phyloP scores from a whole-genome alignment of 2,888 invertebrate species.

The Plemyria rubiginata region DNA sequence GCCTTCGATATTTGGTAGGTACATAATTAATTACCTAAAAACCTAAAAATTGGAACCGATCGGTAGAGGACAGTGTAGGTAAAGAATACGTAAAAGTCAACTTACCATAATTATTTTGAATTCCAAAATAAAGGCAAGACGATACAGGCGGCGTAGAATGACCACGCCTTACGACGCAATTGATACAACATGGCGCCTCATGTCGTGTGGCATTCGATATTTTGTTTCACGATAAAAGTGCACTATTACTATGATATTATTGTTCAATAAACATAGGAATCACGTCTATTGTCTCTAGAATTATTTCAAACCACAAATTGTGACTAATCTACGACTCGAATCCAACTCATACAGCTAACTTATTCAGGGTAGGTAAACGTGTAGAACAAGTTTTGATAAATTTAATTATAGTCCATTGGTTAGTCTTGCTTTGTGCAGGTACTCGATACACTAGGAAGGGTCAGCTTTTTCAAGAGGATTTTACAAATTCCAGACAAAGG shows the following conservation, averaged over 20 bases:
- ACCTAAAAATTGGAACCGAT: neutral
- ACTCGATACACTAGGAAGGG: constrained; percentile 16
- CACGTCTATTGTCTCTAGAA: constrained; percentile 51
- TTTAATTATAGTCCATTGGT: constrained; percentile 6
- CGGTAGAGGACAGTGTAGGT: neutral
- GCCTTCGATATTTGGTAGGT: no score
- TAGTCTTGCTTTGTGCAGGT: constrained; percentile 8
- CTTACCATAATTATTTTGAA: constrained; percentile 70
- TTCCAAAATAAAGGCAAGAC: constrained; percentile 53
- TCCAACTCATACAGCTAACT: constrained; percentile 8
- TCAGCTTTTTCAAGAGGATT: constrained; percentile 13
- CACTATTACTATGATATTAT: constrained; percentile 51
- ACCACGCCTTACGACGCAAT: constrained; percentile 67
- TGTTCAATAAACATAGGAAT: constrained; percentile 45
- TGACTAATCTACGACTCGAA: constrained; percentile 19
- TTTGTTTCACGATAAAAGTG: constrained; percentile 45
- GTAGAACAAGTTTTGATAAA: constrained; percentile 7
- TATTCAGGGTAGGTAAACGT: constrained; percentile 3
- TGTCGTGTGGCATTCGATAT: constrained; percentile 45
- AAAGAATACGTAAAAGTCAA: constrained; percentile 41
- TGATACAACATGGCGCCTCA: constrained; percentile 74
- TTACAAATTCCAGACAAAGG: constrained; percentile 51
- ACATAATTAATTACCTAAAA: no score
- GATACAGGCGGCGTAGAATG: constrained; percentile 54
- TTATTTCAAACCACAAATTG: constrained; percentile 15